Conservation (phyloP, 2,113 vertebrate genomes). For the Microcebus griseorufus region DNA sequence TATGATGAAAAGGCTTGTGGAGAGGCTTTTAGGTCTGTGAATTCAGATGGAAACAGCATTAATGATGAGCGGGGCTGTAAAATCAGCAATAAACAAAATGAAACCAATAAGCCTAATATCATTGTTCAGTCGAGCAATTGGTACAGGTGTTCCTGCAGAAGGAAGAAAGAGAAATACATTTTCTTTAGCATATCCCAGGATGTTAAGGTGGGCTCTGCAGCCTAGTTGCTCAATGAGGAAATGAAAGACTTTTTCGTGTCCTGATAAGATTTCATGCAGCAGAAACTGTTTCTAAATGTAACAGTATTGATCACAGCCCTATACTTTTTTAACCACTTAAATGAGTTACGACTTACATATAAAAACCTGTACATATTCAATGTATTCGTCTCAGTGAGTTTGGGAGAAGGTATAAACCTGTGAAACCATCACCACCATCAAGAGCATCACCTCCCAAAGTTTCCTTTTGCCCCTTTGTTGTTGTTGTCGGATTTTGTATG, state of each 20-base stretch:
- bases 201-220: neutral
- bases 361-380: neutral
- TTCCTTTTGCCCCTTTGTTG: neutral
- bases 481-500: neutral
- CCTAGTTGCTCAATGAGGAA: neutral
- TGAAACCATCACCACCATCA: neutral
- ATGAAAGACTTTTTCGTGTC: neutral
- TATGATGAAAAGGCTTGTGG: neutral
- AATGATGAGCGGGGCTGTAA: conserved; percentile 1
- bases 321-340: neutral
- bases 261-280: neutral
- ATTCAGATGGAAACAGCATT: neutral
- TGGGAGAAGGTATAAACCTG: neutral
- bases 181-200: neutral
- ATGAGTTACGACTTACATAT: neutral
- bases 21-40: conserved; percentile 1
- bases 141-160: neutral
- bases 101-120: conserved; percentile 9
- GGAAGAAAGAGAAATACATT: neutral
- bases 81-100: conserved; percentile 30
- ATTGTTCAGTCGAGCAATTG: neutral
- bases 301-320: neutral
- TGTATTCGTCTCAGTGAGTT: neutral
- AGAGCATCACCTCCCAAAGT: neutral
- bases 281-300: neutral